Conservation (phyloP, 2,113 vertebrate species). For the Eclectus roratus region DNA sequence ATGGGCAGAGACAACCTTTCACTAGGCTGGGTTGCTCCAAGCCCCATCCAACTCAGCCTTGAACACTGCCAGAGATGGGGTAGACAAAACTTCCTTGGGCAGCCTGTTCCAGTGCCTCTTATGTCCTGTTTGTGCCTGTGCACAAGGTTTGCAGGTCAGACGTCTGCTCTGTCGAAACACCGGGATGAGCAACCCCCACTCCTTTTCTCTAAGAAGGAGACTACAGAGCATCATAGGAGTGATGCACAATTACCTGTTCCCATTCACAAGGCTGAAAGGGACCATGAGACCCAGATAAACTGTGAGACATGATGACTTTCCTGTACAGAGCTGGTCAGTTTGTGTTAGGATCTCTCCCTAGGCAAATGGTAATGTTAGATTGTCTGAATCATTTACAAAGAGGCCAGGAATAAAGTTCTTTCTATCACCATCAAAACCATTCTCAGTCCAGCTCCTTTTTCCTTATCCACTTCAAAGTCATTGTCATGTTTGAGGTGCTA, state of each 20-base stretch:
- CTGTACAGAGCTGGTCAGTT: background rate
- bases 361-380: background rate
- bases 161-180: background rate
- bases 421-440: background rate
- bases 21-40: background rate
- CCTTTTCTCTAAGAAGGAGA: background rate
- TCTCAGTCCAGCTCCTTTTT: background rate
- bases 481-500: background rate
- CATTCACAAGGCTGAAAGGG: background rate
- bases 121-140: background rate
- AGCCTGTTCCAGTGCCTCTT: background rate
- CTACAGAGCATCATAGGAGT: background rate
- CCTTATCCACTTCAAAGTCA: background rate
- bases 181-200: background rate
- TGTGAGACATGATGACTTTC: background rate
- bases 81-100: background rate
- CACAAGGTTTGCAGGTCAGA: background rate
- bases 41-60: background rate
- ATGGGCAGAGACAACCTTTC: background rate
- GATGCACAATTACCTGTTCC: background rate
- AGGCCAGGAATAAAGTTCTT: background rate
- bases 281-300: background rate
- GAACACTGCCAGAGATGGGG: background rate
- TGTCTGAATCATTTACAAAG: background rate
- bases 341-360: background rate